Evolutionary conservation across 2,888 invertebrate species (phyloP).

Genomic region (Anticlea derivata): DNA sequence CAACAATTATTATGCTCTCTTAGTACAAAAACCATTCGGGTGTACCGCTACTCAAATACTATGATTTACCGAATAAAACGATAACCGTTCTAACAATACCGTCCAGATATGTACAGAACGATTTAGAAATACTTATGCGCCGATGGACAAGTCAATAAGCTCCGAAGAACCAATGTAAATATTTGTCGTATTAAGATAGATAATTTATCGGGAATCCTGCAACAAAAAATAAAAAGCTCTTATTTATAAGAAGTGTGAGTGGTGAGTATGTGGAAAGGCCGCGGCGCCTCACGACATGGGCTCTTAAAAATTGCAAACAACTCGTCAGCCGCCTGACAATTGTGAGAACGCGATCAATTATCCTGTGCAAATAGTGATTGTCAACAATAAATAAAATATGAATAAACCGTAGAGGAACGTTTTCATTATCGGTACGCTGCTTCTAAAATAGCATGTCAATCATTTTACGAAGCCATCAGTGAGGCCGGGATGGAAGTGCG

Average conservation of each 20-base stretch:
- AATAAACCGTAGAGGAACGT: slow-evolving; percentile 69
- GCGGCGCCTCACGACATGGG: slow-evolving; percentile 59
- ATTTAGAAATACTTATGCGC: slow-evolving; percentile 52
- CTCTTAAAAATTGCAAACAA: slow-evolving; percentile 71
- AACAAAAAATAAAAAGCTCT: slow-evolving; percentile 57
- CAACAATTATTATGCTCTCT: neutral
- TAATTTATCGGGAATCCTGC: slow-evolving; percentile 61
- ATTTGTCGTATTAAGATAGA: slow-evolving; percentile 73
- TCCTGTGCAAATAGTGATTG: slow-evolving; percentile 79
- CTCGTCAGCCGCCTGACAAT: slow-evolving; percentile 76
- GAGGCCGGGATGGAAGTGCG: slow-evolving; percentile 65
- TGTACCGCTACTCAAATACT: slow-evolving; percentile 63
- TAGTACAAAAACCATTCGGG: slow-evolving; percentile 38
- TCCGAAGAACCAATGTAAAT: slow-evolving; percentile 62
- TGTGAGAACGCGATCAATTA: slow-evolving; percentile 83
- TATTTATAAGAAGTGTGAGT: slow-evolving; percentile 50
- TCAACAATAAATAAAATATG: slow-evolving; percentile 75
- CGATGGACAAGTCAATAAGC: slow-evolving; percentile 60
- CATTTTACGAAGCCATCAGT: slow-evolving; percentile 79
- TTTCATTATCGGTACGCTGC: slow-evolving; percentile 77
- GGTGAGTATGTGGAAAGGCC: slow-evolving; percentile 48
- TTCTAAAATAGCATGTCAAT: slow-evolving; percentile 80
- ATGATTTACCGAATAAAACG: slow-evolving; percentile 48
- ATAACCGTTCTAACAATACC: slow-evolving; percentile 58
- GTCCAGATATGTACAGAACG: slow-evolving; percentile 52